Base-by-base conservation (phyloP, 30 jellyfish, hydroid and myxozoan genomes). In the Nemopilema nomurai region DNA sequence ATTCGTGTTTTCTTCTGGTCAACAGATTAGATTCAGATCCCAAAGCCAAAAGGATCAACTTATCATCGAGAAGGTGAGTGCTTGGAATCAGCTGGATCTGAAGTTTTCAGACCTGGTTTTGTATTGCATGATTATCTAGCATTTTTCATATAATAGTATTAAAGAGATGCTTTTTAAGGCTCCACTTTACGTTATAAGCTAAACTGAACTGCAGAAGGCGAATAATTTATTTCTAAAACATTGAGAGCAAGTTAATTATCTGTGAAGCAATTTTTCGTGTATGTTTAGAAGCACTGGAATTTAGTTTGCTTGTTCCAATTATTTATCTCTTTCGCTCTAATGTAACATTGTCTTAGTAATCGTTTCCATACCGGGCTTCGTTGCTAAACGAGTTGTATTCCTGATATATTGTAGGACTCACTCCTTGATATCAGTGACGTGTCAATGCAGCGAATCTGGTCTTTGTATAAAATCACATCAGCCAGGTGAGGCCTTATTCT, bases 361-460 rank as follows among this genome's bases (percentile, higher is more conserved):
- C 33, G 1, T 19, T 22, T n/a, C n/a, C n/a, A n/a, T n/a, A n/a
- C n/a, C n/a, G n/a, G n/a, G n/a, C n/a, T n/a, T 25, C 23, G 53
- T 0, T 9, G 24, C n/a, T 71, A 28, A 53, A 18, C 29, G 28
- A 28, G 68, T 53, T 8, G 16, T 49, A 13, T 71, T n/a, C 24
- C 1, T 74, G 25, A 25, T 52, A 13, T 62, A 31, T 77, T 33
- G 49, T 82, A 94, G 99, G 97, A 94, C 66, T 19, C 85, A 0
- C 78, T 82, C 22, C 74, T 94, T 32, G 99, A 94, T 76, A 30
- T 89, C 7, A 84, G 86, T 17, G 97, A 94, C 67, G 92, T 89
- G 51, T 33, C 95, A 21, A 75, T 94, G 95, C 81, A 81, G 62
- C 96, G 90, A 73, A 70, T 94, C 17, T 94, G 99, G 99, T 85